Base-by-base conservation (phyloP, 1,140 invertebrate species). In the Asbolus verrucosus region DNA sequence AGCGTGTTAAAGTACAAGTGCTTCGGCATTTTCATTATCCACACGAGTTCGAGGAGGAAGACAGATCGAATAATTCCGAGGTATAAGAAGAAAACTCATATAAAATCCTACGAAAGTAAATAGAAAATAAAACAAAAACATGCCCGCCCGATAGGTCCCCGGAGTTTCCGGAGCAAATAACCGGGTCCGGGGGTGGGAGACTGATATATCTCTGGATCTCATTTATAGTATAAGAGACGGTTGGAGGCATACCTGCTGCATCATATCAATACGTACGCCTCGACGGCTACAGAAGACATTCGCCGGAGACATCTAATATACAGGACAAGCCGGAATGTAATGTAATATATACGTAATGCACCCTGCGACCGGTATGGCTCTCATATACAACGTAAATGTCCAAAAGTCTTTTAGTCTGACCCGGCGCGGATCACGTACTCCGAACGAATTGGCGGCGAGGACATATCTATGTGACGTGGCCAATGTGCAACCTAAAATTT, bases 331-430 rank as follows among this genome's bases (percentile, higher is more conserved):
- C 66, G 31, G 27, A 72, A 72, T 60, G 71, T 69, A 72, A 72
- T 72, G 65, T 69, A 60, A 72, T 72, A 69, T 72, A 69, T 69
- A 72, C 66, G 71, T 72, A 72, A 72, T 72, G 71, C 71, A 72
- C 33, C 67, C 71, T 63, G 41, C 65, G 65, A 46, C 39, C 61
- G 33, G 67, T 63, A 67, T 67, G 62, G 61, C 71, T 63, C 41
- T 66, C 67, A 69, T 66, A 69, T 69, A 69, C 67, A 69, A 72
- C 67, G 41, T 72, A 72, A 72, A 69, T 62, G 71, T 72, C 71
- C 67, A 69, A 72, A 72, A 72, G 71, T 72, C 66, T 69, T 63
- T 72, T 72, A 72, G 62, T 65, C 67, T 72, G 67, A 72, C 67
- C 71, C 62, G 71, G 67, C 50, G 43, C 60, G 66, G 60, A 72